These are phyloP conservation scores for Acrocephalus kingi DNA, from an alignment of 2,113 vertebrate species.

Conservation along the genomic window DNA sequence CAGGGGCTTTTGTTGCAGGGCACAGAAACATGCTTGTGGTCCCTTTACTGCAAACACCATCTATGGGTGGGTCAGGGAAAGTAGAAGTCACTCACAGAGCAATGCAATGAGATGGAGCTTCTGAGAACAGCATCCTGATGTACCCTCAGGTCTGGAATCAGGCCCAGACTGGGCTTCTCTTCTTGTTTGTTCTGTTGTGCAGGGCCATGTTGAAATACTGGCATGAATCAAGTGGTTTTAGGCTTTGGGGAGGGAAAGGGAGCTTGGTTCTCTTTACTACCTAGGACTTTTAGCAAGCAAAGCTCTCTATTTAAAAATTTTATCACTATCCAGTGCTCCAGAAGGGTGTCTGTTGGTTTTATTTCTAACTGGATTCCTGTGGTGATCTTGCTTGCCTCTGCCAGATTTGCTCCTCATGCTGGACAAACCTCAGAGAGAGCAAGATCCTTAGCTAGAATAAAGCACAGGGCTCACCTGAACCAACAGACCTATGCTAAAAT, in stretches of 20 bases:
- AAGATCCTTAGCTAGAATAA: background rate
- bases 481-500: background rate
- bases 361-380: background rate
- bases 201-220: background rate
- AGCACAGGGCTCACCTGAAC: background rate
- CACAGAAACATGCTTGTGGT: background rate
- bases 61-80: background rate
- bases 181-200: background rate
- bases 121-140: background rate
- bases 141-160: background rate
- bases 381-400: background rate
- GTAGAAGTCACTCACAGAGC: background rate
- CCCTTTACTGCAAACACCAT: background rate
- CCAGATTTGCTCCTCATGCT: background rate
- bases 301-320: background rate
- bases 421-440: background rate
- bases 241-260: background rate
- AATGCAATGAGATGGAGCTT: background rate
- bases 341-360: background rate
- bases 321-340: background rate
- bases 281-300: background rate
- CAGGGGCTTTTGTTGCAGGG: constrained; percentile 25
- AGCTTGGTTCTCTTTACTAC: background rate
- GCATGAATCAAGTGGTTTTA: background rate
- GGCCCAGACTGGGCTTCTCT: background rate